Evolutionary conservation across 1,140 invertebrate species (phyloP).

Genomic region (Caligus rogercresseyi): DNA sequence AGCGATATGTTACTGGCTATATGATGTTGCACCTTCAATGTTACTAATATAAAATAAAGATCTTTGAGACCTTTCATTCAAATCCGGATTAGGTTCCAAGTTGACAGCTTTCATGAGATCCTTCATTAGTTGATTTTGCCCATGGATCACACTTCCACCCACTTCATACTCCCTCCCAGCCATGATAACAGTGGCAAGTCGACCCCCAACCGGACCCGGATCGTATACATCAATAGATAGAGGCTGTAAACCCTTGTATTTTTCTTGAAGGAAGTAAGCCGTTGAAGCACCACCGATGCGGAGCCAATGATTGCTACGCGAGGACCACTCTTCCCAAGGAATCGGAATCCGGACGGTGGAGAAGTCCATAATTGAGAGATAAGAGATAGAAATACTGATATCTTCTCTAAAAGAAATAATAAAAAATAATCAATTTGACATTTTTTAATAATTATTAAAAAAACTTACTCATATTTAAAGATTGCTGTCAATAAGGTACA

Average conservation of each 20-base stretch:
- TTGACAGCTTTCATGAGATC: neutral
- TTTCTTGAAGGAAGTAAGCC: slow-evolving; percentile 28
- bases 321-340: neutral
- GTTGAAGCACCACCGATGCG: slow-evolving; percentile 29
- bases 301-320: slow-evolving; percentile 29
- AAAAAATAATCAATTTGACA: neutral
- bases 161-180: slow-evolving; percentile 29
- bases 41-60: neutral
- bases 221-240: slow-evolving; percentile 30
- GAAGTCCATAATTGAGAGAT: neutral
- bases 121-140: slow-evolving; percentile 25
- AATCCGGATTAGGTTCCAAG: neutral
- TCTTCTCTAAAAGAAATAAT: neutral
- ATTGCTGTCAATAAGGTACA: no score
- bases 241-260: slow-evolving; percentile 25
- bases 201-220: slow-evolving; percentile 27
- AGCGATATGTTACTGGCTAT: neutral
- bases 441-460: no score
- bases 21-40: no score
- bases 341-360: neutral
- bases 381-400: neutral
- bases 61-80: neutral
- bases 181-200: slow-evolving; percentile 27
- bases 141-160: slow-evolving; percentile 30
- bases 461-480: no score